phyloP scores from a whole-genome alignment of 2,888 invertebrate species.

The Chelonus formosanus region DNA sequence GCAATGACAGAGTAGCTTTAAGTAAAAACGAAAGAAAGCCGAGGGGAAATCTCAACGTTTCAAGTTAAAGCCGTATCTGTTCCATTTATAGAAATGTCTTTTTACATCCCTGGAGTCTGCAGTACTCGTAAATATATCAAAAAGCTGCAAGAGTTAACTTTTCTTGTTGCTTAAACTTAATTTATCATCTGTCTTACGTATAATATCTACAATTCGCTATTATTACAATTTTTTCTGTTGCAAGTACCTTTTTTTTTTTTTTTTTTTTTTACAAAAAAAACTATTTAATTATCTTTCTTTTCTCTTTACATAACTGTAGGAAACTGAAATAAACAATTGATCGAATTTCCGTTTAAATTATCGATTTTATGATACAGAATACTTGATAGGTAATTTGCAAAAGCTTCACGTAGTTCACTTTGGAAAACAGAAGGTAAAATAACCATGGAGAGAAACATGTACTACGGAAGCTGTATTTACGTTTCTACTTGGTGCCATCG shows the following conservation, averaged over 20 bases:
- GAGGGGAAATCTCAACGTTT: slow-evolving; percentile 23
- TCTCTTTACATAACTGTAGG: not conserved
- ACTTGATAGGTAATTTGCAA: not conserved
- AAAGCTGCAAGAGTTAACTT: slow-evolving; percentile 10
- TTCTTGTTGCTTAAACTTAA: not conserved
- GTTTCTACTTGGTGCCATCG: slow-evolving; percentile 7
- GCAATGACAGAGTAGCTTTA: slow-evolving; percentile 1
- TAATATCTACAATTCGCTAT: not conserved
- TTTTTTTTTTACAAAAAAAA: not conserved
- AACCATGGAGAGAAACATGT: slow-evolving; percentile 13
- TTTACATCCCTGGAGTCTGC: slow-evolving; percentile 12
- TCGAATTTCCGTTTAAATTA: not conserved
- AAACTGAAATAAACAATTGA: too few relatives aligned
- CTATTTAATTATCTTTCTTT: not conserved
- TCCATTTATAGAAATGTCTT: slow-evolving; percentile 27
- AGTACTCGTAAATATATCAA: slow-evolving; percentile 19
- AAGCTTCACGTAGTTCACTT: slow-evolving; percentile 11
- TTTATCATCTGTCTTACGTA: slow-evolving; percentile 3
- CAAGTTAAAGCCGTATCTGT: slow-evolving; percentile 18
- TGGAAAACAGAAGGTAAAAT: slow-evolving; percentile 5
- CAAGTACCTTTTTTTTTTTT: not conserved
- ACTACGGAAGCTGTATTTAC: slow-evolving; percentile 2
- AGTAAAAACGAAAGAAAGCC: slow-evolving; percentile 17
- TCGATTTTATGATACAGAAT: slow-evolving; percentile 1
- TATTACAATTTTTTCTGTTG: not conserved